These are phyloP conservation scores for Onychomys torridus DNA, from an alignment of 2,797 vertebrate species.

Conservation along the genomic window DNA sequence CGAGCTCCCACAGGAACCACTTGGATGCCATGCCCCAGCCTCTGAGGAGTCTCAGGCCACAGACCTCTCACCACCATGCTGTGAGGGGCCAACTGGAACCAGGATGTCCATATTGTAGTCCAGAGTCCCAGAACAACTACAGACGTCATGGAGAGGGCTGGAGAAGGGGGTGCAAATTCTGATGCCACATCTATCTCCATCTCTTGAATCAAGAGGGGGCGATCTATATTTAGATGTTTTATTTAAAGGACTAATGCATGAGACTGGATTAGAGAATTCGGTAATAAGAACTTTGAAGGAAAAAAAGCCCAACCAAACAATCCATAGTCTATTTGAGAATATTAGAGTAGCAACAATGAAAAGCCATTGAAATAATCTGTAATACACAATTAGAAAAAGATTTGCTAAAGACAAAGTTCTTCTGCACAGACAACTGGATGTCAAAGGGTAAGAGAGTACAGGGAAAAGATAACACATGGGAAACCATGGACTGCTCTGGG, in stretches of 20 bases:
- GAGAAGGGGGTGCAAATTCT: not conserved
- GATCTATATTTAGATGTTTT: slow-evolving; percentile 53
- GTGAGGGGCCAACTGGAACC: not conserved
- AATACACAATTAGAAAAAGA: not conserved
- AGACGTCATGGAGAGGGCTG: not conserved
- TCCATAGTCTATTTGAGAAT: slow-evolving; percentile 49
- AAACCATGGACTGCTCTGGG: not conserved
- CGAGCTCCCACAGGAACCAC: not conserved
- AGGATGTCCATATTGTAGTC: not conserved
- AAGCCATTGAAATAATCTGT: not conserved
- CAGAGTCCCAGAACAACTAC: not conserved
- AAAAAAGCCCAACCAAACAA: not conserved
- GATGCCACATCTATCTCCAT: not conserved
- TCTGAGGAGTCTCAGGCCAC: not conserved
- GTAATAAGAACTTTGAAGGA: not conserved
- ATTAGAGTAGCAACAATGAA: not conserved
- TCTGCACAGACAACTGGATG: slow-evolving; percentile 23
- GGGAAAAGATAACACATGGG: not conserved
- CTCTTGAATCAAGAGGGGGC: slow-evolving; percentile 16
- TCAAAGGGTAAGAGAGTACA: not conserved
- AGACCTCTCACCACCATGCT: not conserved
- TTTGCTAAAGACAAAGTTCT: slow-evolving; percentile 43
- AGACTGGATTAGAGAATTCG: slow-evolving; percentile 20
- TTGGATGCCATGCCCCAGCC: not conserved
- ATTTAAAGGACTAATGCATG: slow-evolving; percentile 4